These are phyloP conservation scores for Formica aserva DNA, from an alignment of 2,888 invertebrate species.

Conservation along the genomic window DNA sequence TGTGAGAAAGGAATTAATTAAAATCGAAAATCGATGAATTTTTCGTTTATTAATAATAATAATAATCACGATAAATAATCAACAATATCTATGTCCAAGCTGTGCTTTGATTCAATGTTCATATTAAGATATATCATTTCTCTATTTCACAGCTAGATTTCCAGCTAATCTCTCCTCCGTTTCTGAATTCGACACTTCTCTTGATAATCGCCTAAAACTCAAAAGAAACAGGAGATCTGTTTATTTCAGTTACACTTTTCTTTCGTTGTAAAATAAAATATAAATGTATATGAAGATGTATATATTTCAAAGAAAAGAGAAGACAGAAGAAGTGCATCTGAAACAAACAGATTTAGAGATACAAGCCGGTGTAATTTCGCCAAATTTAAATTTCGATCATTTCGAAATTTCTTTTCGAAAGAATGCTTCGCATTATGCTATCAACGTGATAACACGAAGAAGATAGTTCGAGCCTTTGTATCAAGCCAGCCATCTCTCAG, in stretches of 20 bases:
- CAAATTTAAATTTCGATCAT: background rate
- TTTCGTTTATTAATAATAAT: slow-evolving; percentile 76
- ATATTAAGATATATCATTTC: slow-evolving; percentile 36
- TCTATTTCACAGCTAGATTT: slow-evolving; percentile 60
- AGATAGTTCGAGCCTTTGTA: background rate
- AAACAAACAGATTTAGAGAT: slow-evolving; percentile 12
- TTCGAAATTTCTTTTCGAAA: slow-evolving; percentile 5
- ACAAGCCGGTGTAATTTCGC: slow-evolving; percentile 2
- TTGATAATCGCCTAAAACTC: slow-evolving; percentile 63
- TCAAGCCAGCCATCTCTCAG: slow-evolving; percentile 1
- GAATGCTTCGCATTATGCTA: background rate
- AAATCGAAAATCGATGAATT: slow-evolving; percentile 73
- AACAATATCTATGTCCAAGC: slow-evolving; percentile 79
- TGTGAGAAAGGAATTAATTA: slow-evolving; percentile 58
- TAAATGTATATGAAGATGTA: background rate
- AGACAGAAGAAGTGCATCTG: background rate
- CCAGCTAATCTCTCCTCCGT: slow-evolving; percentile 46
- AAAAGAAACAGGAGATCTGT: slow-evolving; percentile 67
- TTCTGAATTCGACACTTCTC: slow-evolving; percentile 60
- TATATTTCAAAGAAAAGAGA: background rate
- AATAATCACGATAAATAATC: slow-evolving; percentile 80
- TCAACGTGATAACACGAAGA: background rate
- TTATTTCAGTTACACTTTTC: slow-evolving; percentile 6
- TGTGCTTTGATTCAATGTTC: slow-evolving; percentile 71
- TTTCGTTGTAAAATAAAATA: slow-evolving; percentile 9